phyloP scores from a whole-genome alignment of 2,888 invertebrate species.

The Cetonia aurata region DNA sequence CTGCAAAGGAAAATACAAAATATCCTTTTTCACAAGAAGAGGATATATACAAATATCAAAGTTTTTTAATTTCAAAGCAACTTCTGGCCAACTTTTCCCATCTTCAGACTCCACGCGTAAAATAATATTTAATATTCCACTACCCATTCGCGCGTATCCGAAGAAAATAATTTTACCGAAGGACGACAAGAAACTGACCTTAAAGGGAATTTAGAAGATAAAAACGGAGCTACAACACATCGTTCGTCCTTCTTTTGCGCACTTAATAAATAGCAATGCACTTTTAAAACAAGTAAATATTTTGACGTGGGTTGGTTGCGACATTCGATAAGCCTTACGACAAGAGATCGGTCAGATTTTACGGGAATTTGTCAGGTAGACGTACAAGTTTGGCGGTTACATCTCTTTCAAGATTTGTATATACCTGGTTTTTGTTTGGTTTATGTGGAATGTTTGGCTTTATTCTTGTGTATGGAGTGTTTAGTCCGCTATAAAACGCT shows the following conservation, averaged over 20 bases:
- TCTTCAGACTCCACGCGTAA: too few species aligned
- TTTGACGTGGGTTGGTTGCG: not conserved
- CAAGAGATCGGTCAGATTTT: not conserved
- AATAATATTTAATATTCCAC: too few species aligned
- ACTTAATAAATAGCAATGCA: too few species aligned
- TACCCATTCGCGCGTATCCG: too few species aligned
- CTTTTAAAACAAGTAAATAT: conserved; percentile 14
- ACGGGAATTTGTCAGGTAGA: conserved; percentile 11
- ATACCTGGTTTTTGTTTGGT: conserved; percentile 7
- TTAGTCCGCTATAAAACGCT: conserved; percentile 15
- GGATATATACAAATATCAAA: too few species aligned
- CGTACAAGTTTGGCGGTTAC: conserved; percentile 7
- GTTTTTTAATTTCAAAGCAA: too few species aligned
- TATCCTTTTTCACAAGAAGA: too few species aligned
- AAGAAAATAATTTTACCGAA: not conserved
- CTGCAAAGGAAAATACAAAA: too few species aligned
- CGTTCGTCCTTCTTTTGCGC: too few species aligned
- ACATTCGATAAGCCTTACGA: not conserved
- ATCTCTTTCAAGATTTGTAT: not conserved
- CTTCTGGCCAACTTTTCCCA: too few species aligned
- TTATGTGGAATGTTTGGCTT: not conserved
- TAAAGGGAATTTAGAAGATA: not conserved
- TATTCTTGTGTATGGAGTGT: conserved; percentile 10
- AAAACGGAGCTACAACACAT: too few species aligned
- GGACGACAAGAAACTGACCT: too few species aligned